A percentile compares a stretch with the other conserved stretches of the same genome.
Conservation (phyloP, 1,140 invertebrate species). For the Belonocnema kinseyi region DNA sequence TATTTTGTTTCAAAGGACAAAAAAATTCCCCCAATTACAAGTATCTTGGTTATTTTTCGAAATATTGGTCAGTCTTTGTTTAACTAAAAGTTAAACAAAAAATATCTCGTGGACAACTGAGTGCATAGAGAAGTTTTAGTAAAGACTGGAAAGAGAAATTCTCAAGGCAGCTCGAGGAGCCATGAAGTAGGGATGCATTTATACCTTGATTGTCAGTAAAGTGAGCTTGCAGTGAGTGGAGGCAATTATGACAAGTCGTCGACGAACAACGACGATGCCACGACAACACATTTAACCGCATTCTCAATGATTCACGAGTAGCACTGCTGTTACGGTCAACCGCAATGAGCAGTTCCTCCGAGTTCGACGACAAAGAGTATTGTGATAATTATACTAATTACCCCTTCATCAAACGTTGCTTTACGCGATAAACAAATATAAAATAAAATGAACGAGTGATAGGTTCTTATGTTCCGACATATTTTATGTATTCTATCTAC, state of each 20-base stretch:
- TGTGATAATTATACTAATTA: not conserved
- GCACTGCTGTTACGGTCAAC: constrained; percentile 11
- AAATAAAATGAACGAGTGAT: not conserved
- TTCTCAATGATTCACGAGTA: not conserved
- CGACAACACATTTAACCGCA: constrained; percentile 18
- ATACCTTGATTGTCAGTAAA: too few species aligned
- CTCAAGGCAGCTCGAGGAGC: too few species aligned
- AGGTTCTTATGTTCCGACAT: not conserved
- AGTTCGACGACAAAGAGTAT: not conserved
- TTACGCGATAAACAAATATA: too few species aligned
- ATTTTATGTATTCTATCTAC: not conserved
- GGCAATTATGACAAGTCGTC: constrained; percentile 21
- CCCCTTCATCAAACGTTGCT: not conserved
- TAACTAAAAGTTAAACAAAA: too few species aligned
- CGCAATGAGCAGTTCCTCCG: constrained; percentile 12
- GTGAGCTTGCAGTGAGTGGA: not conserved
- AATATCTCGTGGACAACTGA: too few species aligned
- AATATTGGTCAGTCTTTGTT: too few species aligned
- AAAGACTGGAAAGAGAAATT: too few species aligned
- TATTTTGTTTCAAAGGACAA: too few species aligned
- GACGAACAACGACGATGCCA: constrained; percentile 17
- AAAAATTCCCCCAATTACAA: too few species aligned
- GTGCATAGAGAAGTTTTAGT: too few species aligned
- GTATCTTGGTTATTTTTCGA: too few species aligned
- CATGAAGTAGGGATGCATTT: too few species aligned